Evolutionary conservation across 2,797 vertebrate genomes (phyloP).

Genomic region (Clangula hyemalis): DNA sequence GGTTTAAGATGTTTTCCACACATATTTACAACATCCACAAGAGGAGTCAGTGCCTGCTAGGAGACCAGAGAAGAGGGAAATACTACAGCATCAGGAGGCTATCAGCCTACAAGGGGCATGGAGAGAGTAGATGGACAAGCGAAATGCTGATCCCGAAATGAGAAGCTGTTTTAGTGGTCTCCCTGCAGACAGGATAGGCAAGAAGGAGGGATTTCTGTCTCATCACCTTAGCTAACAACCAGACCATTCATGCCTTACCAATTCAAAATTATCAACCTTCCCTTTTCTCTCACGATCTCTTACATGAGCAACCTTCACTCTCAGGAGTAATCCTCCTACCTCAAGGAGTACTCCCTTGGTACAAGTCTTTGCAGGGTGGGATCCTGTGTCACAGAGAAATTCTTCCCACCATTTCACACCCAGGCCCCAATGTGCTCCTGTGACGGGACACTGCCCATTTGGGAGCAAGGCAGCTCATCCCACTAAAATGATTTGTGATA

Average conservation of each 20-base stretch:
- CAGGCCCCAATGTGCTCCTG: background rate
- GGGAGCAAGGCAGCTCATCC: background rate
- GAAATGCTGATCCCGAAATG: background rate
- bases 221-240: background rate
- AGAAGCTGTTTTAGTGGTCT: background rate
- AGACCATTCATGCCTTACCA: background rate
- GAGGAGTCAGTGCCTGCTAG: background rate
- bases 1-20: background rate
- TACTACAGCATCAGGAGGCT: background rate
- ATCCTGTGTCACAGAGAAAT: background rate
- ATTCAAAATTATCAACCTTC: background rate
- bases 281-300: background rate
- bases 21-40: background rate
- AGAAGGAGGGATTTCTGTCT: background rate
- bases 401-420: background rate
- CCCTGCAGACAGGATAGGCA: background rate
- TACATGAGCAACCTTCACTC: background rate
- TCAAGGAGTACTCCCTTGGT: background rate
- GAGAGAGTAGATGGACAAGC: background rate
- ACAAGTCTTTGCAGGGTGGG: background rate
- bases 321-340: background rate
- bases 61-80: background rate
- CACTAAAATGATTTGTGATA: background rate
- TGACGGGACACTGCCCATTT: background rate
- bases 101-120: background rate